Conservation (phyloP, 2,888 invertebrate genomes). For the Pomacea canaliculata region DNA sequence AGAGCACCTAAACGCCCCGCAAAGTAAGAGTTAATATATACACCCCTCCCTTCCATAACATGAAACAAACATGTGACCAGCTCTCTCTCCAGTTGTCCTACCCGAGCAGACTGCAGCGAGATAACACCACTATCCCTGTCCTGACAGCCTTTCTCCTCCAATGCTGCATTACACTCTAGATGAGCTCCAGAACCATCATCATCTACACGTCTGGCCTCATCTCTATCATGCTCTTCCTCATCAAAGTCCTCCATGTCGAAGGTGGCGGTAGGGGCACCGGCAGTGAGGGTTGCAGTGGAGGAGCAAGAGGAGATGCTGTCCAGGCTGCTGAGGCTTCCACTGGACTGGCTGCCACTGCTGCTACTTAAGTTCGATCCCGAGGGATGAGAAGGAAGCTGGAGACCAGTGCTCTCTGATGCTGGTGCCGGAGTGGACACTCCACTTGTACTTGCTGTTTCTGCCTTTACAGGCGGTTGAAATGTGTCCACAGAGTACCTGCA, state of each 20-base stretch:
- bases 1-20: no score
- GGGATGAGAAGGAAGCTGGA: conserved; percentile 27
- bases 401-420: not conserved
- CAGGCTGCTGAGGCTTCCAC: conserved; percentile 58
- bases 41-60: no score
- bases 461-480: conserved; percentile 69
- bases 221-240: conserved; percentile 21
- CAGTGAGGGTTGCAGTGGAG: conserved; percentile 60
- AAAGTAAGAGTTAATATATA: no score
- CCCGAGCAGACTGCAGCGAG: conserved; percentile 11
- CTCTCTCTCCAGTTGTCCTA: not conserved
- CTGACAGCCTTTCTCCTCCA: conserved; percentile 5
- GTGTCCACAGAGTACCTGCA: conserved; percentile 69
- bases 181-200: not conserved
- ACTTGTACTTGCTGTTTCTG: conserved; percentile 29
- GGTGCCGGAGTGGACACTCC: not conserved
- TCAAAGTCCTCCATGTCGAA: conserved; percentile 20
- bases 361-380: conserved; percentile 52
- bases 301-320: conserved; percentile 62
- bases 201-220: not conserved
- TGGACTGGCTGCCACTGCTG: conserved; percentile 57
- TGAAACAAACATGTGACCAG: no score
- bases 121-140: conserved; percentile 17
- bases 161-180: not conserved
- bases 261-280: conserved; percentile 41